Percentiles rank a stretch among this genome's conserved stretches.
Evolutionary conservation across 2,888 invertebrate species (phyloP).

Genomic region (Pollenia angustigena): DNA sequence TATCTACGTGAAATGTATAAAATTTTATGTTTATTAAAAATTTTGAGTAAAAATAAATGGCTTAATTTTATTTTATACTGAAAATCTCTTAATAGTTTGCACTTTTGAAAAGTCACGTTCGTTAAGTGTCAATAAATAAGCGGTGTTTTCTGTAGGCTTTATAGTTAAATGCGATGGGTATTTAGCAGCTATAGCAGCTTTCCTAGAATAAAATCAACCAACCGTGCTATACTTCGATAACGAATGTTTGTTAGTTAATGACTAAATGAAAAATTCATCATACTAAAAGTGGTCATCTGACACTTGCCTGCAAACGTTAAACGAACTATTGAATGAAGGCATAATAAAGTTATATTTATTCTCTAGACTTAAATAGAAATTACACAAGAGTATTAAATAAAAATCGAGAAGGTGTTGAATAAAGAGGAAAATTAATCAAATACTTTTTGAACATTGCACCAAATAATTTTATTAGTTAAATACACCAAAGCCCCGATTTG

Average conservation of each 20-base stretch:
- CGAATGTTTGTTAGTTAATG: background rate
- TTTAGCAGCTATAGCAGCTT: background rate
- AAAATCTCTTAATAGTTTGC: conserved; percentile 49
- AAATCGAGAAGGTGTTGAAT: background rate
- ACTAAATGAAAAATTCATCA: conserved; percentile 38
- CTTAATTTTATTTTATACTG: background rate
- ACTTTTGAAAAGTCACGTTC: conserved; percentile 47
- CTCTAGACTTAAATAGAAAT: background rate
- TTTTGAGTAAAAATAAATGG: background rate
- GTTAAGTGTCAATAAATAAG: conserved; percentile 12
- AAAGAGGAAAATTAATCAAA: background rate
- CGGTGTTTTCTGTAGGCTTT: background rate
- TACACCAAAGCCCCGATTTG: too few species aligned
- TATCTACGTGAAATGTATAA: background rate
- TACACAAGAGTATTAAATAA: background rate
- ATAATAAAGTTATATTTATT: conserved; percentile 7
- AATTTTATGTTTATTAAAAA: conserved; percentile 20
- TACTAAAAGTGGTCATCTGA: conserved; percentile 10
- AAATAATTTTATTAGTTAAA: too few species aligned
- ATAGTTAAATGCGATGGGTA: conserved; percentile 2
- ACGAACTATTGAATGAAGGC: conserved; percentile 2
- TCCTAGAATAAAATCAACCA: background rate
- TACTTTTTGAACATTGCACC: too few species aligned
- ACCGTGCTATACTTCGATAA: background rate
- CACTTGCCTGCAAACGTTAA: conserved; percentile 10